Conservation (phyloP, 2,113 vertebrate species). For the Oryzias curvinotus region DNA sequence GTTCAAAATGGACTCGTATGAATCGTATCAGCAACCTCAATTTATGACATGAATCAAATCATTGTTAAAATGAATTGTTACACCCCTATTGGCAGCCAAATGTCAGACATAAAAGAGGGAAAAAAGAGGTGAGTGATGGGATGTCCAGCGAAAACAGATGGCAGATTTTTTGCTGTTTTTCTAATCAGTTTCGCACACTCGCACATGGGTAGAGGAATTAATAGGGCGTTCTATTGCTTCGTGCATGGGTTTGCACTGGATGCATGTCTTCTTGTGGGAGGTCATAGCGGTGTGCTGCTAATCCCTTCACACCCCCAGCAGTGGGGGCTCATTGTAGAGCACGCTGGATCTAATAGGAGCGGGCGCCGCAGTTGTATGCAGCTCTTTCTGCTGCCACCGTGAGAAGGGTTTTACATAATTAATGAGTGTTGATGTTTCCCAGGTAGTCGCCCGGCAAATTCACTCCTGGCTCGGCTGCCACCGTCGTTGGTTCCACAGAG, state of each 20-base stretch:
- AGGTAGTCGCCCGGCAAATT: slow-evolving; percentile 80
- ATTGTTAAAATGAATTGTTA: too few relatives aligned
- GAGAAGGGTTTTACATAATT: slow-evolving; percentile 83
- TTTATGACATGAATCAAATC: too few relatives aligned
- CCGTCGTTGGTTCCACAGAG: slow-evolving; percentile 57
- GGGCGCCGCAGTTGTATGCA: slow-evolving; percentile 62
- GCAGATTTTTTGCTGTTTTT: slow-evolving; percentile 52
- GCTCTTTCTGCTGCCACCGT: slow-evolving; percentile 64
- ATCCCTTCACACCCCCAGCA: slow-evolving; percentile 65
- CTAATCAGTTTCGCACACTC: slow-evolving; percentile 54
- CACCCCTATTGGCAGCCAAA: too few relatives aligned
- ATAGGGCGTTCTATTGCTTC: slow-evolving; percentile 52
- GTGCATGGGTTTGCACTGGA: slow-evolving; percentile 20
- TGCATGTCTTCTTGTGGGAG: slow-evolving; percentile 44
- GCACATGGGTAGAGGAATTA: slow-evolving; percentile 53
- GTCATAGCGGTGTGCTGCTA: slow-evolving; percentile 63
- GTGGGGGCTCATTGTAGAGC: slow-evolving; percentile 72
- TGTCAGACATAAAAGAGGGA: slow-evolving; percentile 1
- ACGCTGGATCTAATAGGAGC: slow-evolving; percentile 76
- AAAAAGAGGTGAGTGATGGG: slow-evolving; percentile 69
- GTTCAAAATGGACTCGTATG: too few relatives aligned
- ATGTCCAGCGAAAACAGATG: slow-evolving; percentile 59
- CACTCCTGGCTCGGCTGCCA: slow-evolving; percentile 73
- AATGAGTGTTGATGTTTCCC: slow-evolving; percentile 84
- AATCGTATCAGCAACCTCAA: too few relatives aligned